phyloP scores from a whole-genome alignment of 2,888 invertebrate genomes.

The Pterostichus niger region DNA sequence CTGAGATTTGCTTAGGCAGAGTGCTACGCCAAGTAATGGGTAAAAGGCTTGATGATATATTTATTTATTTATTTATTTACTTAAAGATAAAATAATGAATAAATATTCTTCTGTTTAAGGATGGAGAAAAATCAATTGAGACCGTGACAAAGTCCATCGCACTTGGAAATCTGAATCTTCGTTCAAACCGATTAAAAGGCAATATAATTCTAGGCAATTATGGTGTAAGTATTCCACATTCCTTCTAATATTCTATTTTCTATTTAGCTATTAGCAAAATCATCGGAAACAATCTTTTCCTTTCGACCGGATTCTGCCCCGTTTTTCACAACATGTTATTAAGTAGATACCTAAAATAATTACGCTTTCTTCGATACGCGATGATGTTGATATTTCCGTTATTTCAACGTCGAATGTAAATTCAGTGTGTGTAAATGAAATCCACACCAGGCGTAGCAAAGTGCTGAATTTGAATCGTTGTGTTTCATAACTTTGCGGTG shows the following conservation, averaged over 20 bases:
- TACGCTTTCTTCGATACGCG: slow-evolving; percentile 18
- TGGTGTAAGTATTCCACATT: slow-evolving; percentile 81
- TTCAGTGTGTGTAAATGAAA: slow-evolving; percentile 53
- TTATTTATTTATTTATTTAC: no score
- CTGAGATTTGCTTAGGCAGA: no score
- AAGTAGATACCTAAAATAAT: slow-evolving; percentile 37
- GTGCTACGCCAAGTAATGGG: no score
- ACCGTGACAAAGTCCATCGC: slow-evolving; percentile 76
- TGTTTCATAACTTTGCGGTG: slow-evolving; percentile 28
- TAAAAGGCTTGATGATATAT: no score
- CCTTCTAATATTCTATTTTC: slow-evolving; percentile 30
- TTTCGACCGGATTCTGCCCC: background rate
- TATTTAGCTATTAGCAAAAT: slow-evolving; percentile 3
- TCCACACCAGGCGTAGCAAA: slow-evolving; percentile 47
- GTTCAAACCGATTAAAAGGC: slow-evolving; percentile 89
- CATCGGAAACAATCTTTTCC: background rate
- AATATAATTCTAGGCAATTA: slow-evolving; percentile 92
- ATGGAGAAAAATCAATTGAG: slow-evolving; percentile 74
- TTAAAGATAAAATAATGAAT: background rate
- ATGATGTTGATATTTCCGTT: slow-evolving; percentile 59
- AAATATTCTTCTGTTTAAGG: slow-evolving; percentile 70
- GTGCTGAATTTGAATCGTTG: slow-evolving; percentile 46
- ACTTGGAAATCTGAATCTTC: slow-evolving; percentile 86
- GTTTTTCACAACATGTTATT: slow-evolving; percentile 48
- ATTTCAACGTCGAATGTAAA: slow-evolving; percentile 42